phyloP scores from a whole-genome alignment of 2,888 invertebrate species.

The Abrostola tripartita region DNA sequence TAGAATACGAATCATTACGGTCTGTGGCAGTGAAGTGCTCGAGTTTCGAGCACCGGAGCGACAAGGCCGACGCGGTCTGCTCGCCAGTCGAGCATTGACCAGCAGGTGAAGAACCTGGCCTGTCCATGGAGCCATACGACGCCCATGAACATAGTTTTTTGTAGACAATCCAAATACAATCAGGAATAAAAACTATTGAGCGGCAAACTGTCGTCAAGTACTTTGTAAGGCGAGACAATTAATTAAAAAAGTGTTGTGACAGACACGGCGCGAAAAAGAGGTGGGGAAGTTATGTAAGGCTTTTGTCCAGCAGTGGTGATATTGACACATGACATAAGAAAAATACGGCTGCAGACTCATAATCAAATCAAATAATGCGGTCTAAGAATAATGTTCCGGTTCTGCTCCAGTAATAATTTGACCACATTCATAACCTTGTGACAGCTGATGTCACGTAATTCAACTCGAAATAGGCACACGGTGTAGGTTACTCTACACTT shows the following conservation, averaged over 20 bases:
- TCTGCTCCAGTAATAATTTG: slow-evolving; percentile 21
- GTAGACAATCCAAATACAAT: slow-evolving; percentile 8
- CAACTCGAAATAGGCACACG: neutral
- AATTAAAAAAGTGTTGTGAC: no score
- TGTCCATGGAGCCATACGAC: slow-evolving; percentile 36
- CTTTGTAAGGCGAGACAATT: neutral
- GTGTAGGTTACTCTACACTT: neutral
- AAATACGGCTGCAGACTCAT: slow-evolving; percentile 4
- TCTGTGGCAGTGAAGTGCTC: slow-evolving; percentile 8
- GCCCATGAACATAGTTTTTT: slow-evolving; percentile 46
- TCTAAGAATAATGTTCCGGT: slow-evolving; percentile 14
- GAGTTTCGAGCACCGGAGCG: slow-evolving; percentile 56
- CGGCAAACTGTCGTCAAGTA: neutral
- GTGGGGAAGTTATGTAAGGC: no score
- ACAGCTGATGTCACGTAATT: slow-evolving; percentile 7
- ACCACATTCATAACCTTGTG: slow-evolving; percentile 30
- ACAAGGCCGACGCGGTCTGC: slow-evolving; percentile 62
- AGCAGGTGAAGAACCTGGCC: slow-evolving; percentile 50
- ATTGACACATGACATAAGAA: slow-evolving; percentile 1
- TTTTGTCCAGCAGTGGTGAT: neutral
- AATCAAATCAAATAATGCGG: no score
- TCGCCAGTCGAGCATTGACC: slow-evolving; percentile 53
- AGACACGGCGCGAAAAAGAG: no score
- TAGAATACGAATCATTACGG: slow-evolving; percentile 16
- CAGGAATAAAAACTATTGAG: slow-evolving; percentile 1